Evolutionary conservation across 2,113 vertebrate genomes (phyloP), one percentile per base, ranked within the genome.

Genomic region (Uropsilus gracilis): DNA sequence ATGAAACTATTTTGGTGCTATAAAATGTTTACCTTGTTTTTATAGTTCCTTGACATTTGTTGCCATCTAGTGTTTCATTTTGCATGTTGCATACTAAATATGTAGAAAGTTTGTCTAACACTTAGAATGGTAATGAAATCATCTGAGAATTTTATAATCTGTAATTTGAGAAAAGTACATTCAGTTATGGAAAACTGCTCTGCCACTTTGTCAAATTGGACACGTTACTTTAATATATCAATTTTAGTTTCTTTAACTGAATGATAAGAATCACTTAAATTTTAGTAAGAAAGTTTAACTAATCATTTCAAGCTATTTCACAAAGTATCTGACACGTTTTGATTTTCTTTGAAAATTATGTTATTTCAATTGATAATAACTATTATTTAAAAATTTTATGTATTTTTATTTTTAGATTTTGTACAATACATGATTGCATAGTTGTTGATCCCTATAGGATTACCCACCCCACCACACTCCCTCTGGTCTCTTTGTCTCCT

Each of bases 61-160:
- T 98, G 98, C 98, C 98, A 98, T 97, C 98, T 98, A 96, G 98
- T 98, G 98, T 97, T 5, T 46, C 6, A 75, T 94, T 96, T 97
- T 97, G 94, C 90, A 85, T 95, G 98, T 97, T 98, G 85, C 98
- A 96, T 44, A 34, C 64, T 77, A 76, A 81, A 11, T 68, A 46
- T 46, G 28, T 28, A 8, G 13, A 48, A 50, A 48, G 0, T 61
- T 20, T 50, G 53, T 55, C 53, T 83, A 80, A 66, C 3, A 46
- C 68, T 77, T 61, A 59, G 44, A 24, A 30, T 85, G 72, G 61
- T 17, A 44, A 28, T 75, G 64, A 75, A 85, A 77, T 72, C 91
- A 26, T 46, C 59, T 46, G 26, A 44, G 34, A 24, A 66, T 69
- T 89, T 86, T 93, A 53, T 88, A 69, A 77, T 28, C 57, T 30